phyloP scores from a whole-genome alignment of 1,140 invertebrate species.

The Batillaria attramentaria region DNA sequence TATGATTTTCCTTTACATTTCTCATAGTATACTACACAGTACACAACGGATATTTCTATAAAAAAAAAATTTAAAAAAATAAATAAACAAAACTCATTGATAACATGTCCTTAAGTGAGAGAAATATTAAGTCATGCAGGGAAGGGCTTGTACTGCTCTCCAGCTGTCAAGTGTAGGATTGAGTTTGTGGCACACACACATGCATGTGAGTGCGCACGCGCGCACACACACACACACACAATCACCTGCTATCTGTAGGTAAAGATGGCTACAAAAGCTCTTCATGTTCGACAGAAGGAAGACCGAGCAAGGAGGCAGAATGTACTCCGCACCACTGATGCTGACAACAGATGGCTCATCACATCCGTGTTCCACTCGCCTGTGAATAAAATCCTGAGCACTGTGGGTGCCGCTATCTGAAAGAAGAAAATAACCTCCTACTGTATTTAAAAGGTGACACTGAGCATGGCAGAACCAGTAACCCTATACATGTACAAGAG shows the following conservation, averaged over 20 bases:
- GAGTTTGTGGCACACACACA: neutral
- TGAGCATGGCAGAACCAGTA: neutral
- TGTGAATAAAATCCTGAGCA: constrained; percentile 4
- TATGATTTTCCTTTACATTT: neutral
- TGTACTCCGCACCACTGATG: constrained; percentile 35
- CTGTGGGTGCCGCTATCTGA: no score
- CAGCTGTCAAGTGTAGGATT: neutral
- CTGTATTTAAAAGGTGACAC: neutral
- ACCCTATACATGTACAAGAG: neutral
- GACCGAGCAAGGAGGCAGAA: constrained; percentile 43
- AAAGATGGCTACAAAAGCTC: constrained; percentile 18
- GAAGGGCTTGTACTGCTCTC: no score
- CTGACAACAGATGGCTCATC: constrained; percentile 20
- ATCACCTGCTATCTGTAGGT: neutral
- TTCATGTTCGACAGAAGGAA: constrained; percentile 51
- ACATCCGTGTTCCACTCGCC: constrained; percentile 29
- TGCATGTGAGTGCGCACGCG: neutral
- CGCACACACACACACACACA: neutral
- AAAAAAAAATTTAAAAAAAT: neutral
- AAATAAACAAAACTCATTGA: neutral
- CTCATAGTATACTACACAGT: neutral
- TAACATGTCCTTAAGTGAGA: no score
- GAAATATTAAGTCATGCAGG: no score
- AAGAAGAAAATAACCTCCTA: no score
- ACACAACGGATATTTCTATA: neutral